phyloP scores from a whole-genome alignment of 2,888 invertebrate species.

The Drosophila rellima region DNA sequence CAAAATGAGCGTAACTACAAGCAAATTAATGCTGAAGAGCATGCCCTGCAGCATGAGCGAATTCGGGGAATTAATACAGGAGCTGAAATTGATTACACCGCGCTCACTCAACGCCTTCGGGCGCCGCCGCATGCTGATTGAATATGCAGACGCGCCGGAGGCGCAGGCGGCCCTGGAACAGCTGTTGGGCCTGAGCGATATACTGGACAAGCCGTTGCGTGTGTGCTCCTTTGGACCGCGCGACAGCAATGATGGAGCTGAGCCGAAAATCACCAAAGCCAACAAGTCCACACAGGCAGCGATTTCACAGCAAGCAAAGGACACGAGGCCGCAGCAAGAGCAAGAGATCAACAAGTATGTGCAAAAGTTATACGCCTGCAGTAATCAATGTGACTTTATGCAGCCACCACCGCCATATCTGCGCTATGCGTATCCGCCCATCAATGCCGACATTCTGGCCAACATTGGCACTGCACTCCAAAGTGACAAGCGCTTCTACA shows the following conservation, averaged over 20 bases:
- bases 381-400: slow-evolving; percentile 88
- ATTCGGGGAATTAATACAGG: slow-evolving; percentile 59
- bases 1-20: slow-evolving; percentile 35
- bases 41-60: slow-evolving; percentile 75
- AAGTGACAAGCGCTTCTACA: slow-evolving; percentile 93
- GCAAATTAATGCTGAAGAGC: slow-evolving; percentile 75
- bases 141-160: slow-evolving; percentile 55
- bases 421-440: slow-evolving; percentile 93
- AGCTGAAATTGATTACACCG: slow-evolving; percentile 59
- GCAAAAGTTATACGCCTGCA: slow-evolving; percentile 88
- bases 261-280: slow-evolving; percentile 15
- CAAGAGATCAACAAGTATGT: slow-evolving; percentile 86
- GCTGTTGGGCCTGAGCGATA: slow-evolving; percentile 47
- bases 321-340: slow-evolving; percentile 18
- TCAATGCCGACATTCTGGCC: slow-evolving; percentile 90
- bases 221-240: slow-evolving; percentile 56
- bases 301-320: slow-evolving; percentile 24
- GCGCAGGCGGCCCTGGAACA: slow-evolving; percentile 63
- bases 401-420: slow-evolving; percentile 92
- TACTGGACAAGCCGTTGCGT: slow-evolving; percentile 63
- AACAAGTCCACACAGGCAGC: slow-evolving; percentile 60
- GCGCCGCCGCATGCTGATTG: slow-evolving; percentile 71
- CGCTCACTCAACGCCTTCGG: slow-evolving; percentile 68
- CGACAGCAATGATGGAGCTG: not conserved
- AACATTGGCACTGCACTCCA: slow-evolving; percentile 92